A percentile compares a stretch with the other conserved stretches of the same genome.
These are phyloP conservation scores for Thecophora atra DNA, from an alignment of 2,888 invertebrate species.

Conservation along the genomic window DNA sequence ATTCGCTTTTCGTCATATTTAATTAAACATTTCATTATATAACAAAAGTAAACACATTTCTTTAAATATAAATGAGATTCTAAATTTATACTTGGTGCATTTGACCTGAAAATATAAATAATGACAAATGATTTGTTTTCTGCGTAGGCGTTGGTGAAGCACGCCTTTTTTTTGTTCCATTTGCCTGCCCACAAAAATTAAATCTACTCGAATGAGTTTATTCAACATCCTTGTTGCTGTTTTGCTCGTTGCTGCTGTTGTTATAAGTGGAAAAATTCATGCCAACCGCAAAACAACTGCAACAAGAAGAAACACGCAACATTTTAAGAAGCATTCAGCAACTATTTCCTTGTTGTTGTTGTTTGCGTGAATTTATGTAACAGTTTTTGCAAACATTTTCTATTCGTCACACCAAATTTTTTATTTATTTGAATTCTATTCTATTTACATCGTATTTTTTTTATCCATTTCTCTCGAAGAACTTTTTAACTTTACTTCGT, in stretches of 20 bases:
- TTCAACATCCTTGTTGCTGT: neutral
- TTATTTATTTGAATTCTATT: too few relatives aligned
- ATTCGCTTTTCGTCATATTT: too few relatives aligned
- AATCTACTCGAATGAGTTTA: too few relatives aligned
- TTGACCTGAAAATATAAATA: neutral
- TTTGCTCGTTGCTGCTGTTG: conserved; percentile 5
- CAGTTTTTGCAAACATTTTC: neutral
- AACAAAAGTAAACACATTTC: too few relatives aligned
- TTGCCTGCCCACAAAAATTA: too few relatives aligned
- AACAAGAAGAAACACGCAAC: neutral
- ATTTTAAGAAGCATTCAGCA: too few relatives aligned
- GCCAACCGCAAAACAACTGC: neutral
- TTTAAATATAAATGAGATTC: neutral
- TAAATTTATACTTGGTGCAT: neutral
- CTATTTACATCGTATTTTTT: neutral
- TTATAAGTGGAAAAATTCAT: neutral
- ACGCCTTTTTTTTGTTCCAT: too few relatives aligned
- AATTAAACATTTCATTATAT: too few relatives aligned
- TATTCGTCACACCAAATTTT: too few relatives aligned
- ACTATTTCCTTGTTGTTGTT: conserved; percentile 10
- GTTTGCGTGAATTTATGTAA: conserved; percentile 16
- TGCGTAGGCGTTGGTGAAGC: too few relatives aligned
- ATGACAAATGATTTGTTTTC: too few relatives aligned
- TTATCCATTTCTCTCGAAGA: neutral
- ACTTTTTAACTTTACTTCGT: neutral